These are phyloP conservation scores for Drosophila meridionalis DNA, from an alignment of 2,888 invertebrate genomes.

Conservation along the genomic window DNA sequence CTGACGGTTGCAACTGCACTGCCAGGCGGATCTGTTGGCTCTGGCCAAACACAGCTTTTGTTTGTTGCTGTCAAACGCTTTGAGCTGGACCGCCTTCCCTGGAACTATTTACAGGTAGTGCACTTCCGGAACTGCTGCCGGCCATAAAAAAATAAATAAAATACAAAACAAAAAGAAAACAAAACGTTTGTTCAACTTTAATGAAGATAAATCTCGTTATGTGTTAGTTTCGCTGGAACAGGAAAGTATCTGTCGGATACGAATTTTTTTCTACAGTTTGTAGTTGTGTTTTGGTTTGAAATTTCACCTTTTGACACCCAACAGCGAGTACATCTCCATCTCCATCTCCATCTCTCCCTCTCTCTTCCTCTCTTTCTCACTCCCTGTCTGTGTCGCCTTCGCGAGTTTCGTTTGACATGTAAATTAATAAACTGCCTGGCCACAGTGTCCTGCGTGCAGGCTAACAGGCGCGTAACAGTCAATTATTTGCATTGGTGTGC, in stretches of 20 bases:
- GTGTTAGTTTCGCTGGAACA: slow-evolving; percentile 35
- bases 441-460: slow-evolving; percentile 27
- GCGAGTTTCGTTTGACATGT: slow-evolving; percentile 63
- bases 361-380: not conserved
- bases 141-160: slow-evolving; percentile 36
- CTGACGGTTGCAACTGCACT: slow-evolving; percentile 40
- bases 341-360: not conserved
- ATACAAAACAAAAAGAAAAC: not conserved
- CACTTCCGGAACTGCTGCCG: slow-evolving; percentile 61
- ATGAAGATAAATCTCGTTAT: slow-evolving; percentile 71
- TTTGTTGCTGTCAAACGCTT: slow-evolving; percentile 38
- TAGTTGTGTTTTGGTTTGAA: slow-evolving; percentile 66
- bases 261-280: slow-evolving; percentile 14
- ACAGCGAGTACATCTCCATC: slow-evolving; percentile 3
- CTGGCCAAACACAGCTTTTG: slow-evolving; percentile 27
- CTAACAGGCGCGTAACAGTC: slow-evolving; percentile 72
- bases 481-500: slow-evolving; percentile 62
- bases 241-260: slow-evolving; percentile 26
- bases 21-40: not conserved
- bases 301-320: slow-evolving; percentile 71
- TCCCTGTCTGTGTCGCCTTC: not conserved
- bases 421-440: slow-evolving; percentile 76
- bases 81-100: slow-evolving; percentile 54
- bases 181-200: slow-evolving; percentile 39
- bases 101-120: slow-evolving; percentile 58